phyloP scores from a whole-genome alignment of 2,113 vertebrate species.

The Dicaeum eximium region DNA sequence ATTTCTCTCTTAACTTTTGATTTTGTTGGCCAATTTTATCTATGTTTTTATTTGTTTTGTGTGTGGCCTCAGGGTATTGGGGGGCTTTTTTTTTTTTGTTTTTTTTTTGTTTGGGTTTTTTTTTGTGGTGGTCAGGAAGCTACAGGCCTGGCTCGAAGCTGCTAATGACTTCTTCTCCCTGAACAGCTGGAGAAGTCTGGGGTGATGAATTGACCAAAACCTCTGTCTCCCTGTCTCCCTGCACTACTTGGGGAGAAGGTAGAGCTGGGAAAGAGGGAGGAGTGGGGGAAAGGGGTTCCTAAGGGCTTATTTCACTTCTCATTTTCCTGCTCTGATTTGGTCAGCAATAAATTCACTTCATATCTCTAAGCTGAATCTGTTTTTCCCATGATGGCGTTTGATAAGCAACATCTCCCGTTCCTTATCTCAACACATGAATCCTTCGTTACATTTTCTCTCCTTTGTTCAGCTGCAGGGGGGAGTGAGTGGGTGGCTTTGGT shows the following conservation, averaged over 20 bases:
- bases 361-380: neutral
- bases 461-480: neutral
- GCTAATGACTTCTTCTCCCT: neutral
- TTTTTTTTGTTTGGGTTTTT: neutral
- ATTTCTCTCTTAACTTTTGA: neutral
- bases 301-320: neutral
- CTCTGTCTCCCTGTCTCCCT: neutral
- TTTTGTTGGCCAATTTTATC: neutral
- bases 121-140: accelerated
- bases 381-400: neutral
- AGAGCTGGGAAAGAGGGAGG: neutral
- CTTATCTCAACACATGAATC: neutral
- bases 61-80: too few relatives aligned
- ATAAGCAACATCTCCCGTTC: neutral
- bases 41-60: neutral
- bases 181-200: neutral
- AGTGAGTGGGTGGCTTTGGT: neutral
- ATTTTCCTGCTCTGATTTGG: neutral
- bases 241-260: neutral
- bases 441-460: neutral
- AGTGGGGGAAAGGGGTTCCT: neutral
- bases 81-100: too few relatives aligned
- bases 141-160: neutral
- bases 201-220: neutral
- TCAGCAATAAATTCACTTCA: neutral